Conservation (phyloP, 2,113 vertebrate genomes). For the Narcine bancroftii region DNA sequence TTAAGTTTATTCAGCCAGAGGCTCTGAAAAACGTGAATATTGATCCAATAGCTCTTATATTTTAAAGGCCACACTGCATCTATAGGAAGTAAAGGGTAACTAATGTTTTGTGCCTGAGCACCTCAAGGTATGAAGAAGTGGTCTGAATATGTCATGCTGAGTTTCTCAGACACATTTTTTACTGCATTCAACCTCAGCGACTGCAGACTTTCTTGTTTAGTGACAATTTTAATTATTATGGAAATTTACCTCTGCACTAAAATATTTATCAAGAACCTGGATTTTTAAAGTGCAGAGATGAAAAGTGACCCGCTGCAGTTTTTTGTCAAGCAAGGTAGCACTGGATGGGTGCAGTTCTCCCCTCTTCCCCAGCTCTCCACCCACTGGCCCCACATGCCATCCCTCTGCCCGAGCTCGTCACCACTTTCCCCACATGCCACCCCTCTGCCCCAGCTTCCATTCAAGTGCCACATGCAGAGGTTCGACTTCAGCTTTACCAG, state of each 20-base stretch:
- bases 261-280: not conserved
- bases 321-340: not conserved
- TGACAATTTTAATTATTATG: conserved; percentile 43
- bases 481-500: not conserved
- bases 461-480: not conserved
- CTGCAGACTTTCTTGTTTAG: no score
- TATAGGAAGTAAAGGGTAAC: no score
- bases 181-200: no score
- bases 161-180: not conserved
- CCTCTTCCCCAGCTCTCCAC: not conserved
- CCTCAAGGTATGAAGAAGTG: no score
- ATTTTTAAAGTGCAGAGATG: not conserved
- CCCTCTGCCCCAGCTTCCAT: not conserved
- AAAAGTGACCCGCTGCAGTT: not conserved
- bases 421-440: not conserved
- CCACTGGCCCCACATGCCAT: not conserved
- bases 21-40: no score
- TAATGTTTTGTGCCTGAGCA: no score
- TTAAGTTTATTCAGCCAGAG: not conserved
- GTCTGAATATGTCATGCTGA: no score
- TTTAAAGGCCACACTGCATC: no score
- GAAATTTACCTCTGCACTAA: not conserved
- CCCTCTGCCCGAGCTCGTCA: not conserved
- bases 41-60: no score
- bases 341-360: not conserved